A percentile compares a stretch with the other conserved stretches of the same genome.
Conservation (phyloP, 2,113 vertebrate species). For the Larimichthys crocea region DNA sequence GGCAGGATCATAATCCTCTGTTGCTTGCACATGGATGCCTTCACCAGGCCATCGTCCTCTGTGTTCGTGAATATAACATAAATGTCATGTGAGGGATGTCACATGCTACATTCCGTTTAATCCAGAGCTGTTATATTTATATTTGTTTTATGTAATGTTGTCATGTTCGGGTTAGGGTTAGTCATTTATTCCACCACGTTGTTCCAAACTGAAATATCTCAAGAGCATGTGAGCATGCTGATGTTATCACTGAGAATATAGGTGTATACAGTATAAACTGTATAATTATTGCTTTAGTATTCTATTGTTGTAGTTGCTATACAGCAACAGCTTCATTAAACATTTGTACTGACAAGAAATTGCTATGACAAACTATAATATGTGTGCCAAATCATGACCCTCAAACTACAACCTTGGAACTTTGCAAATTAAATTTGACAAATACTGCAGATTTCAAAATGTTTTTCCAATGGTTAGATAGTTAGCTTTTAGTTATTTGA, state of each 20-base stretch:
- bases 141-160: too few species aligned
- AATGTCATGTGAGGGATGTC: neutral
- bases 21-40: conserved; percentile 14
- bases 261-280: neutral
- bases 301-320: too few species aligned
- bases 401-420: neutral
- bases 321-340: too few species aligned
- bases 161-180: too few species aligned
- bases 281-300: too few species aligned
- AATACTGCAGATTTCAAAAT: neutral
- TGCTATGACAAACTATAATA: too few species aligned
- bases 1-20: conserved; percentile 44
- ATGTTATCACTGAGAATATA: neutral
- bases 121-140: neutral
- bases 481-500: neutral
- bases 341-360: too few species aligned
- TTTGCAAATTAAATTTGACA: neutral
- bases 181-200: too few species aligned
- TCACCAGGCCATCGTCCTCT: conserved; percentile 1
- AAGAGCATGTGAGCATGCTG: neutral
- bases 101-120: neutral
- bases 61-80: neutral
- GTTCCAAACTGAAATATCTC: neutral
- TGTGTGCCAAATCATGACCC: too few species aligned
- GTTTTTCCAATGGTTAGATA: neutral